Percentiles rank a stretch among this genome's conserved stretches.
Conservation (phyloP, 2,888 invertebrate genomes). For the Heliconius charithonia region DNA sequence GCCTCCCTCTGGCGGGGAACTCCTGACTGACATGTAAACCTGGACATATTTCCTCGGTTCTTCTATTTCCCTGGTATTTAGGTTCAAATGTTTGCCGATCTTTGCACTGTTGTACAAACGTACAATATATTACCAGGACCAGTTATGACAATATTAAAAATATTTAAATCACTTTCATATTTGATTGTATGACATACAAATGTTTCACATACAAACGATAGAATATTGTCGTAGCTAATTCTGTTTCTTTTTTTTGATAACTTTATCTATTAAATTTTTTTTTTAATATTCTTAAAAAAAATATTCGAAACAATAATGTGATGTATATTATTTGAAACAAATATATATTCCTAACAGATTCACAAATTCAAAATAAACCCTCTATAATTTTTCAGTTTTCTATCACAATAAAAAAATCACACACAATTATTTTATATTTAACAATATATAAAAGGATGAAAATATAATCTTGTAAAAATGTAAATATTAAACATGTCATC, state of each 20-base stretch:
- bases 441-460: neutral
- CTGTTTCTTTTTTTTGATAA: neutral
- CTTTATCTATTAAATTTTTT: neutral
- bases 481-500: neutral
- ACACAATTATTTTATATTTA: neutral
- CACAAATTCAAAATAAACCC: neutral
- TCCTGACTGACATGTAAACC: neutral
- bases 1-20: too few relatives aligned
- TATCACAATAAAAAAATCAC: neutral
- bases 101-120: conserved; percentile 1
- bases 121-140: neutral
- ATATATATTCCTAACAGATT: neutral
- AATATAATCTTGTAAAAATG: neutral
- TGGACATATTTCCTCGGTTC: neutral
- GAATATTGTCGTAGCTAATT: neutral
- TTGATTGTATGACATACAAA: neutral
- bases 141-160: neutral
- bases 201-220: neutral
- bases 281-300: neutral
- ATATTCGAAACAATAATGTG: neutral
- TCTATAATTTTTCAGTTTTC: neutral
- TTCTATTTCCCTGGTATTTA: neutral
- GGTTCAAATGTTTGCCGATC: conserved; percentile 3
- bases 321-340: neutral
- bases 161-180: neutral